Conservation (phyloP, 2,797 vertebrate genomes). For the Neolamprologus multifasciatus region DNA sequence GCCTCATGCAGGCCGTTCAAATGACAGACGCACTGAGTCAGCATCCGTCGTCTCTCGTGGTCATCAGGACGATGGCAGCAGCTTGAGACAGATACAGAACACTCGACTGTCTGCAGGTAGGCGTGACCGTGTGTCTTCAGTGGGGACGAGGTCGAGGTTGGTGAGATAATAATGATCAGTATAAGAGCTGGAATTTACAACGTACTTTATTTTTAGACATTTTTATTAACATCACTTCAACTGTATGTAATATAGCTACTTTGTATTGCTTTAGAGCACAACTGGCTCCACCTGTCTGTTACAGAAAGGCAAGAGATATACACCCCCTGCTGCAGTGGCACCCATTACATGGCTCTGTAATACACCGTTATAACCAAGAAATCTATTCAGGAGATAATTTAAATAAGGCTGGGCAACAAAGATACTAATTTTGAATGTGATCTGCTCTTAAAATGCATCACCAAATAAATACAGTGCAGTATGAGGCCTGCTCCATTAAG, state of each 20-base stretch:
- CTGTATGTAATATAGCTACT: background rate
- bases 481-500: background rate
- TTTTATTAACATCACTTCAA: background rate
- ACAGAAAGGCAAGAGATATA: background rate
- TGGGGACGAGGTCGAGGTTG: background rate
- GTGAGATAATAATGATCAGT: background rate
- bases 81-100: slow-evolving; percentile 10
- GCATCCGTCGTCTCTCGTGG: background rate
- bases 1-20: background rate
- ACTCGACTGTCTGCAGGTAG: slow-evolving; percentile 2
- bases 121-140: background rate
- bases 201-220: background rate
- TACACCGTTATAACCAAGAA: background rate
- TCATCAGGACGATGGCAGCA: background rate
- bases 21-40: slow-evolving; percentile 12
- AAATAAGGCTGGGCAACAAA: background rate
- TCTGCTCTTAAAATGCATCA: background rate
- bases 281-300: background rate
- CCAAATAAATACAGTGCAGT: background rate
- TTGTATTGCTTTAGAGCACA: background rate
- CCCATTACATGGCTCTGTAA: background rate
- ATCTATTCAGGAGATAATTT: background rate
- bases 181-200: background rate
- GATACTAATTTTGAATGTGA: background rate
- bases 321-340: background rate